Evolutionary conservation across 2,888 invertebrate species (phyloP).

Genomic region (Dolomedes plantarius): DNA sequence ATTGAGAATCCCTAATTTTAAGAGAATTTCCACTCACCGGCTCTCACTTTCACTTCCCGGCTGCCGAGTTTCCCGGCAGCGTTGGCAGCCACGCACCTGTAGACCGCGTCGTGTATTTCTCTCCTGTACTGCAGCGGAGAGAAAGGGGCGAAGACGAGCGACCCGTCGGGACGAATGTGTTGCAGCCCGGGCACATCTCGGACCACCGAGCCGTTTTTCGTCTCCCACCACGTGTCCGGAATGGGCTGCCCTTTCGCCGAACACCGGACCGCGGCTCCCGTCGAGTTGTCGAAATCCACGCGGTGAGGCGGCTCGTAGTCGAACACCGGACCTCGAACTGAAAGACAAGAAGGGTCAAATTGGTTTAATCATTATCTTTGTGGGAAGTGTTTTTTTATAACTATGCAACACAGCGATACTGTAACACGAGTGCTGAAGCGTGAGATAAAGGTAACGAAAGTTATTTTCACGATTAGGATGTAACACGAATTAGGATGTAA

Average conservation of each 20-base stretch:
- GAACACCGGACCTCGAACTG: slow-evolving; percentile 56
- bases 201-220: slow-evolving; percentile 65
- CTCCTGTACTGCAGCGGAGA: slow-evolving; percentile 93
- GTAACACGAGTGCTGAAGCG: too few relatives aligned
- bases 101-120: slow-evolving; percentile 95
- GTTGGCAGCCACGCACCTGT: slow-evolving; percentile 93
- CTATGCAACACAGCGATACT: too few relatives aligned
- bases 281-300: slow-evolving; percentile 72
- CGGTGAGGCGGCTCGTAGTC: slow-evolving; percentile 68
- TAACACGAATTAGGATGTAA: too few relatives aligned
- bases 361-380: too few relatives aligned
- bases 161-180: slow-evolving; percentile 81
- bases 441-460: too few relatives aligned
- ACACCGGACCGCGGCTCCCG: slow-evolving; percentile 70
- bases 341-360: slow-evolving; percentile 7
- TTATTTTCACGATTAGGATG: too few relatives aligned
- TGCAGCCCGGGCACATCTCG: slow-evolving; percentile 69
- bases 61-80: slow-evolving; percentile 93
- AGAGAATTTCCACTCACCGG: too few relatives aligned
- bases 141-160: slow-evolving; percentile 95
- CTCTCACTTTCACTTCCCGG: slow-evolving; percentile 93
- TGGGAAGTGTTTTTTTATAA: too few relatives aligned
- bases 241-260: slow-evolving; percentile 68
- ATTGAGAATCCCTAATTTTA: too few relatives aligned
- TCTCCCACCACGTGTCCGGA: slow-evolving; percentile 71